A percentile compares a stretch with the other conserved stretches of the same genome.
phyloP scores from a whole-genome alignment of 1,140 invertebrate species.

The Penaeus vannamei region DNA sequence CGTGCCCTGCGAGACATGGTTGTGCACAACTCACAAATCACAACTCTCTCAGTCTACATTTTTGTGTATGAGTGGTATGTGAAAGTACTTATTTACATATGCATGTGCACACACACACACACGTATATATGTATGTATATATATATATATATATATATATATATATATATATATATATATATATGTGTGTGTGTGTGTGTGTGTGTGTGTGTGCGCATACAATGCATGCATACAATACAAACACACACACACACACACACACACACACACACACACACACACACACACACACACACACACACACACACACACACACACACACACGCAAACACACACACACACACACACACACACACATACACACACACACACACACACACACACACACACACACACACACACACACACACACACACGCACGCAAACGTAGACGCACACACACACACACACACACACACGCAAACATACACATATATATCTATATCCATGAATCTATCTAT shows the following conservation, averaged over 20 bases:
- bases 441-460: no score
- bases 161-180: background rate
- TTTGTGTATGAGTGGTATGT: background rate
- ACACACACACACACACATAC: background rate
- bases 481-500: no score
- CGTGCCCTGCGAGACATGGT: background rate
- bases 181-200: background rate
- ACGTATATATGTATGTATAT: background rate
- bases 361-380: background rate
- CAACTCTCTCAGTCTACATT: background rate
- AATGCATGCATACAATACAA: background rate
- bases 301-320: background rate
- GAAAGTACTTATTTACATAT: background rate
- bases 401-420: no score
- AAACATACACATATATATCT: no score
- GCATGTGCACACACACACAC: background rate
- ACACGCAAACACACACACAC: background rate
- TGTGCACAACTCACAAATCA: background rate
- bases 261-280: background rate
- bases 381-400: no score
- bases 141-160: background rate
- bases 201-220: background rate
- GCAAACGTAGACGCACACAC: no score
- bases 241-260: background rate
- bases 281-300: background rate